Evolutionary conservation across 1,140 invertebrate genomes (phyloP).

Genomic region (Frieseomelitta varia): DNA sequence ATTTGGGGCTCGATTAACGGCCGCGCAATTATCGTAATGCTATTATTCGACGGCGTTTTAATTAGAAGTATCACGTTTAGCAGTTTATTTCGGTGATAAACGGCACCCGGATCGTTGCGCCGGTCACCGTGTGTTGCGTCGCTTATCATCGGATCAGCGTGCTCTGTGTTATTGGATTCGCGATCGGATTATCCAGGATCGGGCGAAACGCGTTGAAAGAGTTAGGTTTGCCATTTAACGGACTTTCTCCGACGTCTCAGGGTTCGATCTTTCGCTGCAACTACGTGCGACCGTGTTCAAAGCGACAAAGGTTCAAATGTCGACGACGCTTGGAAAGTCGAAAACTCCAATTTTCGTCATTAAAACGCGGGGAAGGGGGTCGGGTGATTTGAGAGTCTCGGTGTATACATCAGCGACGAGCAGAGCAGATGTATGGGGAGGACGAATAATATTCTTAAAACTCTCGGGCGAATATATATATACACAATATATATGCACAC

Average conservation of each 20-base stretch:
- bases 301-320: too few relatives aligned
- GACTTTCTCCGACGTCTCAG: background rate
- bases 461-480: constrained; percentile 19
- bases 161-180: background rate
- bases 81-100: background rate
- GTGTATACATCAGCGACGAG: background rate
- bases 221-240: background rate
- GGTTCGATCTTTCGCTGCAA: too few relatives aligned
- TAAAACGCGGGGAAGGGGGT: background rate
- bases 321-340: too few relatives aligned
- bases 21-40: background rate
- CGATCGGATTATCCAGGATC: background rate
- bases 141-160: background rate
- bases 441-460: constrained; percentile 55
- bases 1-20: background rate
- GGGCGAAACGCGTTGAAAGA: background rate
- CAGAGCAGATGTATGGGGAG: constrained; percentile 26
- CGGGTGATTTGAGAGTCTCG: background rate
- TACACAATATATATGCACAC: too few relatives aligned
- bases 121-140: background rate
- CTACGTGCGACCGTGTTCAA: too few relatives aligned
- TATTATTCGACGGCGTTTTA: constrained; percentile 4
- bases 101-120: background rate
- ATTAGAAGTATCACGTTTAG: background rate
- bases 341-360: too few relatives aligned